Percentiles rank a stretch among this genome's conserved stretches.
phyloP scores from a whole-genome alignment of 2,797 vertebrate species.

The Malacoraja senta region DNA sequence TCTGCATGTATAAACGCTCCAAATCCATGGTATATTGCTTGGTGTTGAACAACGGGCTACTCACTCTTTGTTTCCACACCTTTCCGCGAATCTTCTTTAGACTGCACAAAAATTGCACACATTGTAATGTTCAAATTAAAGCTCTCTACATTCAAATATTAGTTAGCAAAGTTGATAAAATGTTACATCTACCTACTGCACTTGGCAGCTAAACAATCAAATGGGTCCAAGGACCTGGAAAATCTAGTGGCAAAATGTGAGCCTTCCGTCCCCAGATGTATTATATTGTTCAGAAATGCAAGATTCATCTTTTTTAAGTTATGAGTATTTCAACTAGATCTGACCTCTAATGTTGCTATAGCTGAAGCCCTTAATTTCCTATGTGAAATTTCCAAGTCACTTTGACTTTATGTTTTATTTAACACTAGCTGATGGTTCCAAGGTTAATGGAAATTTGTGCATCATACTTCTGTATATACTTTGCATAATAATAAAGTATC shows the following conservation, averaged over 20 bases:
- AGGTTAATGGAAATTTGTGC: background rate
- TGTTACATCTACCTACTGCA: background rate
- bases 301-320: background rate
- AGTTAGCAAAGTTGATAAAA: too few species aligned
- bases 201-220: background rate
- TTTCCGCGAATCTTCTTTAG: conserved; percentile 89
- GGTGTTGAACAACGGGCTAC: conserved; percentile 94
- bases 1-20: conserved; percentile 88
- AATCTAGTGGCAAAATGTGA: background rate
- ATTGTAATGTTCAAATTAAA: background rate
- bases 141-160: background rate
- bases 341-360: background rate
- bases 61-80: conserved; percentile 95
- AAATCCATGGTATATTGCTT: conserved; percentile 92
- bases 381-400: background rate
- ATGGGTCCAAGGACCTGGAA: background rate
- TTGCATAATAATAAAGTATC: background rate
- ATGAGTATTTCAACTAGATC: background rate
- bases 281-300: background rate
- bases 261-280: background rate
- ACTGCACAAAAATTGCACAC: conserved; percentile 52
- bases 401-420: background rate
- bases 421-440: background rate
- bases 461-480: background rate
- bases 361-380: background rate